Base-by-base conservation (phyloP, 2,113 vertebrate species). In the Scatophagus argus region DNA sequence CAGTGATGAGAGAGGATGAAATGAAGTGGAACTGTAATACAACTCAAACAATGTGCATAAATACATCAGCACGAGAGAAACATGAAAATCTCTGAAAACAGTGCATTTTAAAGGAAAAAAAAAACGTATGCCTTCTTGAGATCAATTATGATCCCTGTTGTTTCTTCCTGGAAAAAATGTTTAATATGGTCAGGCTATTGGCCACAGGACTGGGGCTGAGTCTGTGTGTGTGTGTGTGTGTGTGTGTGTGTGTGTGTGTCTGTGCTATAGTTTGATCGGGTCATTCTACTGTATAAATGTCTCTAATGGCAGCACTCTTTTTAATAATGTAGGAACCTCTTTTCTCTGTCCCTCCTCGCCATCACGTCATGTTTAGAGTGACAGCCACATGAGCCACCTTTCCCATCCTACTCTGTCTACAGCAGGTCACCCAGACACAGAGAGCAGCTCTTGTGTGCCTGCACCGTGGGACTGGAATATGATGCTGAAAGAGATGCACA, bases 261-360 rank as follows among this genome's bases (percentile, higher is more conserved):
- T 60, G 73, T 72, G 74, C 73, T 49, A 11, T 27, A 31, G 67
- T 79, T 66, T 86, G 66, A 87, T 84, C 21, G 70, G 87, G 85
- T 90, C 78, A 83, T 59, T 86, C 75, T 83, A 82, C 70, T 82
- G 82, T 90, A 86, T 91, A 89, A 91, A 91, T 87, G 82, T 79
- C 68, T 75, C 74, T 90, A 91, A 92, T 93, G 92, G 90, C 58
- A 67, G 69, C 61, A 58, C 79, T 77, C 78, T 81, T 89, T 84
- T 94, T 74, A 92, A 91, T 93, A 93, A 94, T 92, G 83, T 83
- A 94, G 59, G 32, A 82, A 46, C 66, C 58, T 68, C 65, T 80
- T 87, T 79, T 79, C 72, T 58, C 71, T 56, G 62, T 81, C 68
- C 75, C 64, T 38, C 55, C 60, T 63, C 38, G 61, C 60, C 74